Evolutionary conservation across 1,140 invertebrate species (phyloP).

Genomic region (Magallana gigas): DNA sequence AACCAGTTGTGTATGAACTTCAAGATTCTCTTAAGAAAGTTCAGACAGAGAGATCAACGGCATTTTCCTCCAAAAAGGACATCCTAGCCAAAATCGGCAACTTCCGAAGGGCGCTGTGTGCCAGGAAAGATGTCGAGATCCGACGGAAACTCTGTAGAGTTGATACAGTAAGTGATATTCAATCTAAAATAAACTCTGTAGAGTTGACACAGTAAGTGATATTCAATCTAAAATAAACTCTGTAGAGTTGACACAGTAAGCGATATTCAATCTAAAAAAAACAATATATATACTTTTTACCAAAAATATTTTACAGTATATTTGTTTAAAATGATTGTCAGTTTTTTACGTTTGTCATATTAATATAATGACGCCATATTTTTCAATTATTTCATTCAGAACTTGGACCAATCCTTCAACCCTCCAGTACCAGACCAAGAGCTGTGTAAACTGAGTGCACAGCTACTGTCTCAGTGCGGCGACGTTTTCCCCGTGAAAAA

Average conservation of each 20-base stretch:
- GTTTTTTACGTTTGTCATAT: no score
- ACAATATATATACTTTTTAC: no score
- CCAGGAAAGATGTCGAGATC: conserved; percentile 76
- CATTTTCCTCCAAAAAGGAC: conserved; percentile 65
- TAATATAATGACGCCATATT: no score
- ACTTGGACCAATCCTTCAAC: conserved; percentile 65
- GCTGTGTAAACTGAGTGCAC: conserved; percentile 73
- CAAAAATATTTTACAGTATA: no score
- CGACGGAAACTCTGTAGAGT: conserved; percentile 76
- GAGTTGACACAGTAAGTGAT: conserved; percentile 72
- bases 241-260: conserved; percentile 76
- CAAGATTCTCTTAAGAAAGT: conserved; percentile 43
- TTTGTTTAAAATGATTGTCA: no score
- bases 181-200: conserved; percentile 46
- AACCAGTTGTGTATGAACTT: neutral
- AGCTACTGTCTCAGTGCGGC: conserved; percentile 64
- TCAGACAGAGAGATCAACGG: conserved; percentile 66
- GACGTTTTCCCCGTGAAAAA: neutral
- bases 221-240: conserved; percentile 58
- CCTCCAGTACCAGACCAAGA: conserved; percentile 72
- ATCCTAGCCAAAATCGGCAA: conserved; percentile 72
- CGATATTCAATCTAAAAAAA: no score
- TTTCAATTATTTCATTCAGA: conserved; percentile 60
- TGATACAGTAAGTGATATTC: conserved; percentile 67
- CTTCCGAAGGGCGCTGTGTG: conserved; percentile 75